Conservation (phyloP, 2,113 vertebrate genomes). For the Pardalotus punctatus region DNA sequence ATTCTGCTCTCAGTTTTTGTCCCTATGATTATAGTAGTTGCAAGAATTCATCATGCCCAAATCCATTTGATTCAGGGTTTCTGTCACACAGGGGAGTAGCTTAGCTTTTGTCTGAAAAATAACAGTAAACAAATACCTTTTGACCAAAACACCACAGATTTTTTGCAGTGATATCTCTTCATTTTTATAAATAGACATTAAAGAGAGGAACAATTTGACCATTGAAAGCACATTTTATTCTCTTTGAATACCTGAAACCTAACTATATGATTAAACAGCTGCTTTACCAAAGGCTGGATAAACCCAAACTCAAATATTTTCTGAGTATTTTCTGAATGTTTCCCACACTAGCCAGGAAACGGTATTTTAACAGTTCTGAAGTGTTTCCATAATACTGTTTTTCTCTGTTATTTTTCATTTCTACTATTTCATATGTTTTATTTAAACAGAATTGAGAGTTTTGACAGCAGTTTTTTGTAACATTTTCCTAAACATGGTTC, state of each 20-base stretch:
- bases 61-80: not conserved
- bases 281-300: not conserved
- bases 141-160: not conserved
- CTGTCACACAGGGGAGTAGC: not conserved
- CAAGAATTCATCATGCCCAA: not conserved
- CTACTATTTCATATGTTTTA: not conserved
- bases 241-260: not conserved
- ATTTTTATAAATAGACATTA: conserved; percentile 14
- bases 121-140: not conserved
- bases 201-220: not conserved
- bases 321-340: not conserved
- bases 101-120: not conserved
- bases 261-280: not conserved
- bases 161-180: not conserved
- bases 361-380: not conserved
- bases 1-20: not conserved
- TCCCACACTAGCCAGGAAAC: not conserved
- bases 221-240: not conserved
- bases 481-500: not conserved
- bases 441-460: not conserved
- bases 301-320: not conserved
- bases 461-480: not conserved
- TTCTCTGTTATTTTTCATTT: not conserved
- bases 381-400: not conserved
- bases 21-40: not conserved